These are phyloP conservation scores for Menidia menidia DNA, from an alignment of 2,797 vertebrate genomes.

Conservation along the genomic window DNA sequence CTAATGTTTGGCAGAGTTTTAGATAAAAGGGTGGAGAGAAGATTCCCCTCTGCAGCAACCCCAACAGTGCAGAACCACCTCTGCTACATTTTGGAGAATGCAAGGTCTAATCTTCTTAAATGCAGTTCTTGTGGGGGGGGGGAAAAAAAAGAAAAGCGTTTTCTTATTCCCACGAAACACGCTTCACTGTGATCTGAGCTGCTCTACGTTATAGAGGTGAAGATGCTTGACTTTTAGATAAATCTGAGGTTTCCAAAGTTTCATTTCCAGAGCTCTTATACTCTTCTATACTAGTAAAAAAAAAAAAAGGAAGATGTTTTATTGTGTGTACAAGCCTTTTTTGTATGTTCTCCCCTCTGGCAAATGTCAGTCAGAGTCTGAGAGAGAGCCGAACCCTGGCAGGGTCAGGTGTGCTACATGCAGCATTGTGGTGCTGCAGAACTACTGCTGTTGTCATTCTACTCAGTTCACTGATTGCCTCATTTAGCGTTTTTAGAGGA, in stretches of 20 bases:
- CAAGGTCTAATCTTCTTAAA: conserved; percentile 41
- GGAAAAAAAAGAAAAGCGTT: conserved; percentile 32
- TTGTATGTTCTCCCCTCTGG: neutral
- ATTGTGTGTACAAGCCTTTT: neutral
- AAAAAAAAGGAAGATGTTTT: neutral
- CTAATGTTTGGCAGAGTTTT: conserved; percentile 61
- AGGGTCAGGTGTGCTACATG: no score
- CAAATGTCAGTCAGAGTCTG: no score
- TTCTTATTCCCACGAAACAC: no score
- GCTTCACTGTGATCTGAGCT: conserved; percentile 44
- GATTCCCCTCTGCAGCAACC: conserved; percentile 49
- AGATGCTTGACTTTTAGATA: conserved; percentile 3
- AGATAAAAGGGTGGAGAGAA: conserved; percentile 28
- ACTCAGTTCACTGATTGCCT: no score
- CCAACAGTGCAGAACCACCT: conserved; percentile 14
- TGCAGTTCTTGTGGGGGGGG: conserved; percentile 37
- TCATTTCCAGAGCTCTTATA: conserved; percentile 4
- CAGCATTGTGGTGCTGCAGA: no score
- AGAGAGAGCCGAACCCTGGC: no score
- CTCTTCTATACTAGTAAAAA: no score
- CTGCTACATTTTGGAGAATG: conserved; percentile 28
- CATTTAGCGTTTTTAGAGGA: no score
- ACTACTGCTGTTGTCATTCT: no score
- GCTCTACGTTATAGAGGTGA: conserved; percentile 28
- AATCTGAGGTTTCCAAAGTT: conserved; percentile 1